Evolutionary conservation across 1,140 invertebrate genomes (phyloP).

Genomic region (Bombus soroeensis): DNA sequence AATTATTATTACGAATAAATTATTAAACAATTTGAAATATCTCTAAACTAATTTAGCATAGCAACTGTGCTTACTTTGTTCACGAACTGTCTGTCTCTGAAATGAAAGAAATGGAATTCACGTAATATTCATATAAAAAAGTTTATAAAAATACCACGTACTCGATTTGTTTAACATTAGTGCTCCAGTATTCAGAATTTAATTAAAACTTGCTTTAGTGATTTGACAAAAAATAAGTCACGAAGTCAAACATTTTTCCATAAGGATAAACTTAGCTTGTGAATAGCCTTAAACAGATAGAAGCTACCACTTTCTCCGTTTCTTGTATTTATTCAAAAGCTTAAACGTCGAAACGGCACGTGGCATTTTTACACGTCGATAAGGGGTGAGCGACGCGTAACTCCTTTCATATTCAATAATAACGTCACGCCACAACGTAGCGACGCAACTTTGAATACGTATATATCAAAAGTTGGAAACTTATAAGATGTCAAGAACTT

Average conservation of each 20-base stretch:
- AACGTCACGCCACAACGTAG: constrained; percentile 55
- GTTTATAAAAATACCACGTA: too few species aligned
- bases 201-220: too few species aligned
- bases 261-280: too few species aligned
- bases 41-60: not conserved
- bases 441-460: constrained; percentile 70
- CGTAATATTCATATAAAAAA: too few species aligned
- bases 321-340: not conserved
- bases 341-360: not conserved
- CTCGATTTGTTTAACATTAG: too few species aligned
- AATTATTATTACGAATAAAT: not conserved
- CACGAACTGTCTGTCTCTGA: too few species aligned
- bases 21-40: not conserved
- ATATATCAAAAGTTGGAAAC: constrained; percentile 74
- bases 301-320: not conserved
- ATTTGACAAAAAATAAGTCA: too few species aligned
- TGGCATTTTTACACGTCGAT: constrained; percentile 43
- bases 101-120: too few species aligned
- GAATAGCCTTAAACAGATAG: not conserved
- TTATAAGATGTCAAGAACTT: constrained; percentile 76
- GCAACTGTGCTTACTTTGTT: not conserved
- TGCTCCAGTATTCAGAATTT: too few species aligned
- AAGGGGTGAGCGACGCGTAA: constrained; percentile 40
- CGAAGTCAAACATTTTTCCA: too few species aligned
- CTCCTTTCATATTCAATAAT: constrained; percentile 65